phyloP scores from a whole-genome alignment of 2,888 invertebrate genomes.

The Tachina grossa region DNA sequence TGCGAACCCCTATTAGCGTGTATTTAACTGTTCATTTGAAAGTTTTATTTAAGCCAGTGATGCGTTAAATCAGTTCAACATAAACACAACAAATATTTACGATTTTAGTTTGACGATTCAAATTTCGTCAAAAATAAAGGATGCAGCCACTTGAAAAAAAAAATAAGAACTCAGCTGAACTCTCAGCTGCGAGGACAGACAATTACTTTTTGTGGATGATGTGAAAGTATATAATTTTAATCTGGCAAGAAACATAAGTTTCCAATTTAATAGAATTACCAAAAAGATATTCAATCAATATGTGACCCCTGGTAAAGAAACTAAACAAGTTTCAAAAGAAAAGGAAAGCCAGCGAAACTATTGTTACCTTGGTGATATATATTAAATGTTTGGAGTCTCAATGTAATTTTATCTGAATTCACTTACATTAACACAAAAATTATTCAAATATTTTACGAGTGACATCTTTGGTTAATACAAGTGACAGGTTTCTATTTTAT shows the following conservation, averaged over 20 bases:
- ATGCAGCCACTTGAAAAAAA: conserved; percentile 71
- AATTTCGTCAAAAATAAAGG: conserved; percentile 49
- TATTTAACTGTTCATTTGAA: conserved; percentile 82
- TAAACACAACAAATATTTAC: conserved; percentile 65
- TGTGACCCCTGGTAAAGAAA: conserved; percentile 15
- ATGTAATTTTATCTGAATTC: conserved; percentile 24
- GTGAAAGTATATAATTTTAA: conserved; percentile 78
- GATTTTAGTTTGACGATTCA: conserved; percentile 37
- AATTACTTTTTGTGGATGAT: conserved; percentile 30
- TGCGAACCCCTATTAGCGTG: conserved; percentile 82
- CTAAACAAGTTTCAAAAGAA: conserved; percentile 18
- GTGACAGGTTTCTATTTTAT: conserved; percentile 58
- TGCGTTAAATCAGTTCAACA: conserved; percentile 80
- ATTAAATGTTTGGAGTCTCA: too few relatives aligned
- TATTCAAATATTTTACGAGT: conserved; percentile 60
- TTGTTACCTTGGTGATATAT: conserved; percentile 38
- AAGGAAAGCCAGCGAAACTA: not conserved
- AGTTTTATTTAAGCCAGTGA: conserved; percentile 80
- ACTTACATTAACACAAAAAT: conserved; percentile 27
- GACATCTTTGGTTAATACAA: conserved; percentile 68
- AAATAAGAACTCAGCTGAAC: conserved; percentile 59
- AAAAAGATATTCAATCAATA: not conserved
- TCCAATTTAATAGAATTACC: conserved; percentile 70
- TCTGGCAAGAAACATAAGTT: conserved; percentile 81
- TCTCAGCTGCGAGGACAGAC: conserved; percentile 43